A percentile compares a stretch with the other conserved stretches of the same genome.
Conservation (phyloP, 1,140 invertebrate genomes). For the Eriocheir sinensis region DNA sequence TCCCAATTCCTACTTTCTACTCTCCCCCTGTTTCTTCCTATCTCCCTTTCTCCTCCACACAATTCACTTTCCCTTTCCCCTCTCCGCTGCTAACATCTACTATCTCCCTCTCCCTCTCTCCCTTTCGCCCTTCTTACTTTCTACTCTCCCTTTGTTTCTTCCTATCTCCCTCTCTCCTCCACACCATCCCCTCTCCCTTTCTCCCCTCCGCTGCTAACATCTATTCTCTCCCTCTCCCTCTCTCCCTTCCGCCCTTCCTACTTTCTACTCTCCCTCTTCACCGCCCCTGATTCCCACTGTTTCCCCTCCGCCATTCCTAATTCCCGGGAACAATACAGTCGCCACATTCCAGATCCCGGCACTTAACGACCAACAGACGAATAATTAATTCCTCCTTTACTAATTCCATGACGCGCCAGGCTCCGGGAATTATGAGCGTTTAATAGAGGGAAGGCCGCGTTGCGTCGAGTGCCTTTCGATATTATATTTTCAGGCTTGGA, state of each 20-base stretch:
- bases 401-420: conserved; percentile 11
- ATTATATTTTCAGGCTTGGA: neutral
- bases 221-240: too few species aligned
- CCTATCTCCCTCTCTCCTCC: too few species aligned
- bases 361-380: neutral
- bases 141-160: too few species aligned
- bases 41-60: too few species aligned
- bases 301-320: neutral
- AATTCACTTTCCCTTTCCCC: too few species aligned
- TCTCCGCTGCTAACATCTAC: too few species aligned
- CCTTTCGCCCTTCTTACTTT: too few species aligned
- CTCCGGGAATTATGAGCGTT: neutral
- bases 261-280: neutral
- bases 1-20: too few species aligned
- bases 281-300: neutral
- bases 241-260: neutral
- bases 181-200: too few species aligned
- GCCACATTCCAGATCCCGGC: neutral
- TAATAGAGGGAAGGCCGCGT: neutral
- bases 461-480: neutral
- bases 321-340: conserved; percentile 4
- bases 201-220: too few species aligned
- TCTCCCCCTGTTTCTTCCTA: too few species aligned
- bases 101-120: too few species aligned
- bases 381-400: conserved; percentile 12